Evolutionary conservation across 2,797 vertebrate species (phyloP).

Genomic region (Chrysocyon brachyurus): DNA sequence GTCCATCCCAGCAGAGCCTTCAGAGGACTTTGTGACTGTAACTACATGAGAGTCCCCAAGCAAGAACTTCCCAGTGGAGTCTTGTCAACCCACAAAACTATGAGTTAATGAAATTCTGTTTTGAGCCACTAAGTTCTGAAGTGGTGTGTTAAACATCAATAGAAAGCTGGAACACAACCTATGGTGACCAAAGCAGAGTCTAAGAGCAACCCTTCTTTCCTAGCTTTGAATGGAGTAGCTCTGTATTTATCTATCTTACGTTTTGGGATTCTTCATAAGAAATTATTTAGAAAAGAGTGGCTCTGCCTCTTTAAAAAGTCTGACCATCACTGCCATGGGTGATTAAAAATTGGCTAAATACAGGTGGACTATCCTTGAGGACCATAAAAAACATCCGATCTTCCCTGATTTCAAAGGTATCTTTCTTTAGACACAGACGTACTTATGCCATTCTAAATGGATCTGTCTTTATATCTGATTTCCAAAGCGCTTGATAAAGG

Average conservation of each 20-base stretch:
- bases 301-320: constrained; percentile 15
- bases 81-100: background rate
- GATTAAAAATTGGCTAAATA: constrained; percentile 20
- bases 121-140: background rate
- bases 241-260: constrained; percentile 3
- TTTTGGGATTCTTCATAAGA: constrained; percentile 19
- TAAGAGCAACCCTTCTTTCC: background rate
- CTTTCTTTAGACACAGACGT: constrained; percentile 49
- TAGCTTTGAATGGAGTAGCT: constrained; percentile 29
- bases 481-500: background rate
- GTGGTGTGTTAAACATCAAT: background rate
- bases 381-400: constrained; percentile 20
- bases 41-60: background rate
- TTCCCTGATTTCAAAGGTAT: background rate
- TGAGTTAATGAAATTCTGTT: constrained; percentile 7
- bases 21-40: background rate
- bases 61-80: background rate
- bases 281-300: background rate
- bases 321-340: background rate
- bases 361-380: background rate
- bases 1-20: background rate
- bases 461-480: constrained; percentile 33
- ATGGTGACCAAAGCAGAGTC: background rate
- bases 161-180: background rate
- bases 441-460: background rate